Percentiles rank a stretch among this genome's conserved stretches.
Conservation (phyloP, 92 coral and sea anemone genomes). For the Palythoa heliodiscus region DNA sequence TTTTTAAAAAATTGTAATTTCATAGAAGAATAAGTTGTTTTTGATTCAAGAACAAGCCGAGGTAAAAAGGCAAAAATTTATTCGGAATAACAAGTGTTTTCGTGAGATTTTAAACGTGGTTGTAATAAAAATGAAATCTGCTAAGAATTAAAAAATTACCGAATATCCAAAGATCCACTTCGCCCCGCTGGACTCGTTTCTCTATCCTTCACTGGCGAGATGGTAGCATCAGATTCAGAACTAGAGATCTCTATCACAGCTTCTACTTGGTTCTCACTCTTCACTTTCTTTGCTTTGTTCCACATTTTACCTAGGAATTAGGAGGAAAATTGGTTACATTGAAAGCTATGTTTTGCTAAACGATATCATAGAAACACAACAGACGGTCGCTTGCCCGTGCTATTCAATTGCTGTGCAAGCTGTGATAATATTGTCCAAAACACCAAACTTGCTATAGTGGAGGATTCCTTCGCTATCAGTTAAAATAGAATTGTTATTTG, state of each 20-base stretch:
- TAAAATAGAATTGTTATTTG: background rate
- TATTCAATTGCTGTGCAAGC: constrained; percentile 8
- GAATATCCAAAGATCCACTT: constrained; percentile 20
- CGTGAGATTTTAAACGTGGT: background rate
- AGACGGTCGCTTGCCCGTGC: constrained; percentile 17
- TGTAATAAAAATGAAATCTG: background rate
- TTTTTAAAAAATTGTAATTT: background rate
- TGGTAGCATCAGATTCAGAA: constrained; percentile 20
- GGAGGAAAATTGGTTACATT: constrained; percentile 29
- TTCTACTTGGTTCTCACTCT: constrained; percentile 19
- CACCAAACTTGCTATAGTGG: background rate
- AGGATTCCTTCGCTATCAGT: background rate
- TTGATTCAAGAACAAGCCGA: constrained; percentile 7
- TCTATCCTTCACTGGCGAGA: constrained; percentile 27
- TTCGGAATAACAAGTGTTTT: constrained; percentile 12
- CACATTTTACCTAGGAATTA: constrained; percentile 22
- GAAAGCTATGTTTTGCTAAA: constrained; percentile 6
- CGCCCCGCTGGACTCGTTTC: constrained; percentile 12
- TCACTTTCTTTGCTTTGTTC: constrained; percentile 23
- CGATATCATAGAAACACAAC: background rate
- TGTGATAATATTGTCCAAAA: constrained; percentile 5
- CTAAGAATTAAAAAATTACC: constrained; percentile 3
- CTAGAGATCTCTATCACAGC: constrained; percentile 31
- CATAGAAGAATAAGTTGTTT: background rate
- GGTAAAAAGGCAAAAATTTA: constrained; percentile 3